Conservation (phyloP, 1,140 invertebrate genomes). For the Aphaenogaster rudis region DNA sequence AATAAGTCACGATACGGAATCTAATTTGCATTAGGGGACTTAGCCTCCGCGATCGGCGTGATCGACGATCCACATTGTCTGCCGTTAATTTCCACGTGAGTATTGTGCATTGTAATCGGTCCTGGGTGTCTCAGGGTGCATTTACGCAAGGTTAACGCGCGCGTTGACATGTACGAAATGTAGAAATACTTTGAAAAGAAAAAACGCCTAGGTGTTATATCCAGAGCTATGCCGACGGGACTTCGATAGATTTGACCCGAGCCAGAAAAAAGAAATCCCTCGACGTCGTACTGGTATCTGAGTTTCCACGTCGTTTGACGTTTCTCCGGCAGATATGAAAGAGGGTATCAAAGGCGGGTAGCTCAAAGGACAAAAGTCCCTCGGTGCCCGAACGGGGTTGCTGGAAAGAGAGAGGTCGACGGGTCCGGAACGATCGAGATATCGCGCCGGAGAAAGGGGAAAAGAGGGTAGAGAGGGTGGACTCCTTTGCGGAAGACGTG, state of each 20-base stretch:
- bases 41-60: background rate
- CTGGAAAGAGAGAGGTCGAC: background rate
- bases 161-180: background rate
- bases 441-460: background rate
- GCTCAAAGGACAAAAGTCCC: constrained; percentile 68
- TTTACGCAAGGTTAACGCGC: background rate
- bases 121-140: background rate
- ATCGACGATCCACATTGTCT: constrained; percentile 45
- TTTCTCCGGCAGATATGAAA: constrained; percentile 60
- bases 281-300: constrained; percentile 61
- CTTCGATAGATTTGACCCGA: constrained; percentile 51
- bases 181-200: background rate
- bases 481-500: constrained; percentile 55
- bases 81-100: constrained; percentile 42
- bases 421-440: constrained; percentile 41
- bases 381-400: background rate
- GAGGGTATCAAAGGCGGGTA: constrained; percentile 41
- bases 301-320: constrained; percentile 73
- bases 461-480: background rate
- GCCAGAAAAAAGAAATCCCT: constrained; percentile 22
- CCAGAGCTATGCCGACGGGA: background rate
- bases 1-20: constrained; percentile 66
- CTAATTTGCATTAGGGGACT: constrained; percentile 46
- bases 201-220: background rate
- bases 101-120: constrained; percentile 14